phyloP scores from a whole-genome alignment of 1,140 invertebrate species.

The Philotrypesis tridentata region DNA sequence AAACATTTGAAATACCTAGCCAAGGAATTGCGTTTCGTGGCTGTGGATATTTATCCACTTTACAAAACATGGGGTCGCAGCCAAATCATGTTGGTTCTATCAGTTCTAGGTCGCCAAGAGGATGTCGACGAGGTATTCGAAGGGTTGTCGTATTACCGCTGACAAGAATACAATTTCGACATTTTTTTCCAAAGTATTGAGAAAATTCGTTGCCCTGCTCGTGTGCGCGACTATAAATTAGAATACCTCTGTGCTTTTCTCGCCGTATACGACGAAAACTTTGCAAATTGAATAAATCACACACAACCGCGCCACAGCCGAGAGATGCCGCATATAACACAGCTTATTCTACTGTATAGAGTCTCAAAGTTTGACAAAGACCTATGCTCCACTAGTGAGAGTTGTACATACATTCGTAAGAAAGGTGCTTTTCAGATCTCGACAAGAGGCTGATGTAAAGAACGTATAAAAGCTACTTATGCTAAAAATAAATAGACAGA shows the following conservation, averaged over 20 bases:
- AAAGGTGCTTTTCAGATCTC: conserved; percentile 7
- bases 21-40: conserved; percentile 47
- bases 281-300: background rate
- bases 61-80: conserved; percentile 47
- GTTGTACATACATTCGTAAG: background rate
- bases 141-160: conserved; percentile 51
- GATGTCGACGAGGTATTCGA: conserved; percentile 56
- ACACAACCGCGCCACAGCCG: too few relatives aligned
- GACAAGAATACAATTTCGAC: background rate
- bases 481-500: conserved; percentile 27
- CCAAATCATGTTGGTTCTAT: conserved; percentile 53
- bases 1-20: conserved; percentile 59
- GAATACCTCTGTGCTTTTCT: too few relatives aligned
- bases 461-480: background rate
- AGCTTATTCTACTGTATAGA: background rate
- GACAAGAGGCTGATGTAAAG: background rate
- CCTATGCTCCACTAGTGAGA: conserved; percentile 1
- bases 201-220: background rate
- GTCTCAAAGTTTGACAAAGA: background rate
- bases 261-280: background rate
- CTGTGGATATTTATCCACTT: conserved; percentile 44
- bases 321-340: background rate
- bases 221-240: too few relatives aligned
- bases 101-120: conserved; percentile 55
- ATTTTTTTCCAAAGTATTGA: background rate